Evolutionary conservation across 2,797 vertebrate species (phyloP), one percentile per base, ranked within the genome.

Genomic region (Danionella dracula): DNA sequence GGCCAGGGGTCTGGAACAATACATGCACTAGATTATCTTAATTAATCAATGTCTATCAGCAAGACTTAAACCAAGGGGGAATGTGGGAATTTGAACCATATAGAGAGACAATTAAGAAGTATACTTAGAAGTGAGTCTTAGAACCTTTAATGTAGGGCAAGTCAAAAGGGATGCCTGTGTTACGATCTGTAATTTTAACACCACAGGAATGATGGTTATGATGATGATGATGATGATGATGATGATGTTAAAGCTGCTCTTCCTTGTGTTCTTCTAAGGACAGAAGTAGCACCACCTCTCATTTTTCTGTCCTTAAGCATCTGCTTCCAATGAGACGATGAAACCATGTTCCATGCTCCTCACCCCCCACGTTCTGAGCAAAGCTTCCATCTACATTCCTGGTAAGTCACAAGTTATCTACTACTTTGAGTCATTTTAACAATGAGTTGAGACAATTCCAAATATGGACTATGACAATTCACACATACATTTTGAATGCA

Each of bases 1-100:
- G 77, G 81, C 78, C 37, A 37, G 41, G 65, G 49, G 74, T 80
- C 75, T 71, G 84, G 83, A 87, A 86, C 86, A 84, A 82, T 79
- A 83, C 68, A 83, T 81, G 78, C 68, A 68, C 31, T 21, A 54
- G 48, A 83, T 81, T 84, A 83, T 15, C 51, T 50, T 41, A 11
- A 62, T 69, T 68, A 76, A 77, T 86, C 77, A 70, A 79, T 80
- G 78, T 70, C 63, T 74, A 74, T 65, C 51, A 55, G 51, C 4
- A 66, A 56, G 48, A 56, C 38, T 27, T 5, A 13, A 55, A 55
- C 29, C 34, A 55, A 3, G 16, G n/a, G 4, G 17, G 40, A 54
- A 65, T 54, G 62, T 31, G n/a, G 29, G 40, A 54, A 23, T 44
- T 53, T 45, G 35, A 37, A 54, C 23, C n/a, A n/a, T n/a, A n/a